A percentile compares a stretch with the other conserved stretches of the same genome.
phyloP scores from a whole-genome alignment of 1,140 invertebrate genomes.

The Pachypsylla venusta region DNA sequence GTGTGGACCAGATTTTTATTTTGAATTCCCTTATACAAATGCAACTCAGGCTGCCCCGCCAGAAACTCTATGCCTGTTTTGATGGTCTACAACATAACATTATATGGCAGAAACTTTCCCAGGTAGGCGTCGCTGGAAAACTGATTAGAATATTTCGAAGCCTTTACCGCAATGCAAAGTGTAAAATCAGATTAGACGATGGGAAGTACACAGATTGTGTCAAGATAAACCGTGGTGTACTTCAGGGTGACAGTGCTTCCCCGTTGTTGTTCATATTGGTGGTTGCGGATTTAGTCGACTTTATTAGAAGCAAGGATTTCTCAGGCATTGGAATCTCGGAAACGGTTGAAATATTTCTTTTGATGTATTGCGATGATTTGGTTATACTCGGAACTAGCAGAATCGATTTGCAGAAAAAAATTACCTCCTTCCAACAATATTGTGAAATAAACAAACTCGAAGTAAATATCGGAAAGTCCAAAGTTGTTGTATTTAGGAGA shows the following conservation, averaged over 20 bases:
- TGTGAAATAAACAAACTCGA: slow-evolving; percentile 4
- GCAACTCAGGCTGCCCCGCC: slow-evolving; percentile 1
- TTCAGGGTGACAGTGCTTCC: background rate
- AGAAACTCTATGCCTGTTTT: background rate
- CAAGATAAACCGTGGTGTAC: background rate
- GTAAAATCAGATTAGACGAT: background rate
- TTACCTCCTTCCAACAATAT: background rate
- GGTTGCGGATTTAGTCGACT: background rate
- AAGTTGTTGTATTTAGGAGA: slow-evolving; percentile 8
- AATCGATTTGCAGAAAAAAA: slow-evolving; percentile 3
- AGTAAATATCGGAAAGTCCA: slow-evolving; percentile 14
- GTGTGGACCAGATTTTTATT: slow-evolving; percentile 23
- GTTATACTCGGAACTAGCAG: background rate
- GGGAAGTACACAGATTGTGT: background rate
- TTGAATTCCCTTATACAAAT: slow-evolving; percentile 19
- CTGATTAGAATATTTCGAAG: background rate
- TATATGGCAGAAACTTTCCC: background rate
- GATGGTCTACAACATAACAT: background rate
- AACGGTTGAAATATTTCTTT: background rate
- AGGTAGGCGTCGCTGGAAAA: background rate
- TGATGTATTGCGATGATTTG: slow-evolving; percentile 1
- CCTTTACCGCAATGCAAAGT: background rate
- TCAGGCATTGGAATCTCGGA: background rate
- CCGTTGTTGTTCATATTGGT: background rate
- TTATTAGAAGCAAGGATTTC: background rate